Evolutionary conservation across 2,797 vertebrate species (phyloP).

Genomic region (Stomatorhinus walkeri): DNA sequence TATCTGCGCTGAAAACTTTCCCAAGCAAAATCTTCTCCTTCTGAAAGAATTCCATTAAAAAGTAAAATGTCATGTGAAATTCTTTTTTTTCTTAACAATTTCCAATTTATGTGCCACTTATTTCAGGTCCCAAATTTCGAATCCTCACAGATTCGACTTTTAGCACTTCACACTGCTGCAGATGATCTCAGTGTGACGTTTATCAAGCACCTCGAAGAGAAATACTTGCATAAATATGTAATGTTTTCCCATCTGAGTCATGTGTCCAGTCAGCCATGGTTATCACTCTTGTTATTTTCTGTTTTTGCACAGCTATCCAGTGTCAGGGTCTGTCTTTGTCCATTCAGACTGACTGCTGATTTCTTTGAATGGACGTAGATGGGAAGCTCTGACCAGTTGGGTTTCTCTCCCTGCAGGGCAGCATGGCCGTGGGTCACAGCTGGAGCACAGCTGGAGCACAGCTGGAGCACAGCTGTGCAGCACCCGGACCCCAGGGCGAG

Average conservation of each 20-base stretch:
- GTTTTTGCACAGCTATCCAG: not conserved
- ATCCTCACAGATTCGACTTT: not conserved
- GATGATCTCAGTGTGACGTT: not conserved
- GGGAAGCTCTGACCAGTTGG: slow-evolving; percentile 22
- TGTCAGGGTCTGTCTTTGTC: not conserved
- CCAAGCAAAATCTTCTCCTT: not conserved
- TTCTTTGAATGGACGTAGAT: not conserved
- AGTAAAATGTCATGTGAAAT: not conserved
- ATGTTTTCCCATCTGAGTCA: not conserved
- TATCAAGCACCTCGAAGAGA: not conserved
- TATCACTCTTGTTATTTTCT: not conserved
- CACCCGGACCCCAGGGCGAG: slow-evolving; percentile 37
- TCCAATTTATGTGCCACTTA: not conserved
- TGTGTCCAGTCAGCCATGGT: not conserved
- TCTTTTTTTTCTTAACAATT: not conserved
- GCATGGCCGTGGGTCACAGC: slow-evolving; percentile 35
- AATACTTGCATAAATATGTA: not conserved
- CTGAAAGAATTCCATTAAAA: not conserved
- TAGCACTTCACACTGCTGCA: not conserved
- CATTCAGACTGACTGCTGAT: not conserved
- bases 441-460: slow-evolving; percentile 45
- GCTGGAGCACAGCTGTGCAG: slow-evolving; percentile 40
- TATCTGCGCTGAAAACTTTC: not conserved
- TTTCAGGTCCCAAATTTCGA: not conserved
- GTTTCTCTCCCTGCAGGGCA: slow-evolving; percentile 37